Conservation (phyloP, 2,888 invertebrate species). For the Cataglyphis albicans region DNA sequence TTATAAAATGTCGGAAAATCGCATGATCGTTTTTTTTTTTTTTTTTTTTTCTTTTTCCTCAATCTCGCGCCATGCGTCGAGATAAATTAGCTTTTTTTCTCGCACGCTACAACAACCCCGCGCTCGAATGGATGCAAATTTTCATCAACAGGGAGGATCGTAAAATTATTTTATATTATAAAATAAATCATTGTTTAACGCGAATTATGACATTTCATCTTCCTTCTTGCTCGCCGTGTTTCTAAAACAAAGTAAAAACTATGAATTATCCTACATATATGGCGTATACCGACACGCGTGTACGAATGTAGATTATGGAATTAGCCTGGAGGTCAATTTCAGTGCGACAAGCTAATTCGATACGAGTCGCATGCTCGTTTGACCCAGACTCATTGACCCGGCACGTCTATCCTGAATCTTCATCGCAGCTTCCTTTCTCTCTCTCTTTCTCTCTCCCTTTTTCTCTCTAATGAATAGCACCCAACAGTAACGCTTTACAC, state of each 20-base stretch:
- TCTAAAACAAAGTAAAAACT: background rate
- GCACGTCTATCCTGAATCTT: conserved; percentile 63
- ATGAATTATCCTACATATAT: background rate
- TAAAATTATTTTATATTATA: background rate
- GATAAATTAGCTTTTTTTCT: background rate
- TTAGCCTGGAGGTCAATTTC: conserved; percentile 77
- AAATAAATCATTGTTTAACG: background rate
- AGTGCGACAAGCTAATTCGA: conserved; percentile 77
- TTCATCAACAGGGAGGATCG: background rate
- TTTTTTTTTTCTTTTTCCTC: background rate
- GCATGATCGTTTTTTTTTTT: background rate
- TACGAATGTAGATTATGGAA: conserved; percentile 60
- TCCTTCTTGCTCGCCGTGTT: background rate
- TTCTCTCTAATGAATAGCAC: background rate
- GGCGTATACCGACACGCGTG: background rate
- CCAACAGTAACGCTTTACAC: background rate
- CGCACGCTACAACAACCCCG: background rate
- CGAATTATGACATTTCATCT: background rate
- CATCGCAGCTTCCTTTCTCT: conserved; percentile 10
- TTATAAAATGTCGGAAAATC: conserved; percentile 7
- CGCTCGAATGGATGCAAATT: background rate
- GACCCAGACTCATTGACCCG: conserved; percentile 73
- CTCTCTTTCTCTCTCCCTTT: background rate
- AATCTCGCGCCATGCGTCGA: background rate
- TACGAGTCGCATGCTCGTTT: conserved; percentile 69